Base-by-base conservation (phyloP, 2,797 vertebrate genomes). In the Urophycis tenuis region DNA sequence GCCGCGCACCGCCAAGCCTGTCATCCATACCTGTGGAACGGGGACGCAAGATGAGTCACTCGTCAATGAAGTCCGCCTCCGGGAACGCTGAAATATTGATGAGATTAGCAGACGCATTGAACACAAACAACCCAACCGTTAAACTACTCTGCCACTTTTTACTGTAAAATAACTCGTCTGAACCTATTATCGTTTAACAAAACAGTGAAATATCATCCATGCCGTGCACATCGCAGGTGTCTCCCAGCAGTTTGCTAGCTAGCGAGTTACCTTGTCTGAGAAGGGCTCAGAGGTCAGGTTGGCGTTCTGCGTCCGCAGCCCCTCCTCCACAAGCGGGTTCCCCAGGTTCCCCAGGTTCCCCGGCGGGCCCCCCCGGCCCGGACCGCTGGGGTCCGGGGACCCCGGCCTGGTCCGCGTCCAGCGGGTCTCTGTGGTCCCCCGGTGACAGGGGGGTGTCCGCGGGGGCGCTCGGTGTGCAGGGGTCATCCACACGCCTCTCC, bases 261-360 rank as follows among this genome's bases (percentile, higher is more conserved):
- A 67, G n/a, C 9, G 10, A 29, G 22, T 11, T 3, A 94, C 93
- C 91, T 94, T 93, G 82, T 94, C 93, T 74, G 93, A 94, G 85
- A 94, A 95, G 0, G 93, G 92, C 78, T 96, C 92, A 79, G 92
- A 90, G 0, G 93, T 95, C 79, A 95, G 92, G 77, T 95, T 92
- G 6, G 91, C 92, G 67, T 88, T 90, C 84, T 95, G 95, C 0
- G 87, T 86, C 3, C 86, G 90, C n/a, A 95, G 81, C 85, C 92
- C 94, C 77, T 92, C 93, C 82, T 94, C 93, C 1, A 91, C 83
- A 41, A 93, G 83, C 75, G 88, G 90, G n/a, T n/a, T n/a, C 75
- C 93, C 93, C 79, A 93, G 88, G 81, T 93, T 91, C 11, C 90
- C 81, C 0, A 88, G 87, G 78, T 91, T 92, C 71, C 11, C 91